These are phyloP conservation scores for Drosophila stalkeri DNA, from an alignment of 2,888 invertebrate genomes.

Conservation along the genomic window DNA sequence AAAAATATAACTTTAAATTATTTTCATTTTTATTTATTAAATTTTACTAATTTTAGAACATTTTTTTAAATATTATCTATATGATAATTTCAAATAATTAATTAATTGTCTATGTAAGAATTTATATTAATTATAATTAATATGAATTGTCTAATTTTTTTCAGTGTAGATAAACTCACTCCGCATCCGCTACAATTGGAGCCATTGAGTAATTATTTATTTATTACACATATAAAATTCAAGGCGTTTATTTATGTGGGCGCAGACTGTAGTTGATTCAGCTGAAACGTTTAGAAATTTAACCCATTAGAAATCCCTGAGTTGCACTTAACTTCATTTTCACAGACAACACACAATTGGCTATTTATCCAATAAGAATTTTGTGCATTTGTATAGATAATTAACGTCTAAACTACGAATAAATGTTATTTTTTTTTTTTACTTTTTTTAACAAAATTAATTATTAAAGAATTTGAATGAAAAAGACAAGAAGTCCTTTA, in stretches of 20 bases:
- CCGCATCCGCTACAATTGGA: background rate
- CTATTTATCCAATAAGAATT: background rate
- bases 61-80: background rate
- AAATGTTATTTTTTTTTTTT: too few relatives aligned
- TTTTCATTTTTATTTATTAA: too few relatives aligned
- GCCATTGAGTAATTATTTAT: background rate
- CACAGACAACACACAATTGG: constrained; percentile 4
- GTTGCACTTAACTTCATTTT: background rate
- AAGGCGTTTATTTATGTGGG: background rate
- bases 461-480: too few relatives aligned
- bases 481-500: too few relatives aligned
- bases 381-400: too few relatives aligned
- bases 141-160: background rate
- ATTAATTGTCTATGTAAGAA: too few relatives aligned
- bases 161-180: constrained; percentile 7
- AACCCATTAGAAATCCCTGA: background rate
- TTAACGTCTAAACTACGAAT: too few relatives aligned
- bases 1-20: background rate
- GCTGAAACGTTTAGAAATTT: background rate
- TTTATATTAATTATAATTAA: background rate
- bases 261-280: background rate
- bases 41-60: too few relatives aligned
- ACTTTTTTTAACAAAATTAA: too few relatives aligned
- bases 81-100: too few relatives aligned
- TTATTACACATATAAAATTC: background rate